These are phyloP conservation scores for Pituophis catenifer DNA, from an alignment of 2,113 vertebrate species.

Conservation along the genomic window DNA sequence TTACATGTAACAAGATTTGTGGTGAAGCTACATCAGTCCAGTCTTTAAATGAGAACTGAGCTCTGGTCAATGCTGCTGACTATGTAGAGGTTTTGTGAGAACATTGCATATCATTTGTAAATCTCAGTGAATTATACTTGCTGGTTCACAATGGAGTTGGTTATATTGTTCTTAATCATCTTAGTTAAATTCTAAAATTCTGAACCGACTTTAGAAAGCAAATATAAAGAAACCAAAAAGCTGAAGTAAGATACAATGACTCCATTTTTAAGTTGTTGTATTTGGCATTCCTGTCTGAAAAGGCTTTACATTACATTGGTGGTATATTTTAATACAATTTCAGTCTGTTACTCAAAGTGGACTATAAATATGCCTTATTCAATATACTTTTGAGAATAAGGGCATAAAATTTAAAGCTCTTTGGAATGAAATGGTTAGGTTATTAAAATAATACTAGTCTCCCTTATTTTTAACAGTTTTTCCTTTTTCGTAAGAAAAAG, in stretches of 20 bases:
- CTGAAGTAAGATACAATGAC: background rate
- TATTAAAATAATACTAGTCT: background rate
- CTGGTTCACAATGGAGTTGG: conserved; percentile 44
- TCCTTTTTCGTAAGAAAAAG: background rate
- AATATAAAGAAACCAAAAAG: rapidly evolving
- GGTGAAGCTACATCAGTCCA: conserved; percentile 38
- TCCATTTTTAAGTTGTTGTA: background rate
- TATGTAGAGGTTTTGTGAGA: conserved; percentile 40
- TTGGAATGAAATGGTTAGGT: background rate
- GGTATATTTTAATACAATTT: background rate
- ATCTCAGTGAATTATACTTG: conserved; percentile 32
- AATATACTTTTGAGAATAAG: background rate
- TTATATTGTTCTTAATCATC: conserved; percentile 39
- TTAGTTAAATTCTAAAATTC: conserved; percentile 9
- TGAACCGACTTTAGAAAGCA: background rate
- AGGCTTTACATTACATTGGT: background rate
- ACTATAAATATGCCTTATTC: background rate
- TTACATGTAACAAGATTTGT: conserved; percentile 42
- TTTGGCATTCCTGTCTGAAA: background rate
- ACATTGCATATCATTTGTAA: conserved; percentile 55
- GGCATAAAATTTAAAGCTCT: background rate
- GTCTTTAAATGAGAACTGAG: conserved; percentile 21
- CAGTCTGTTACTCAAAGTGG: background rate
- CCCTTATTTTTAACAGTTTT: background rate
- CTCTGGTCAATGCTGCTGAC: conserved; percentile 42